Base-by-base conservation (phyloP, 1,140 invertebrate species). In the Apis dorsata region DNA sequence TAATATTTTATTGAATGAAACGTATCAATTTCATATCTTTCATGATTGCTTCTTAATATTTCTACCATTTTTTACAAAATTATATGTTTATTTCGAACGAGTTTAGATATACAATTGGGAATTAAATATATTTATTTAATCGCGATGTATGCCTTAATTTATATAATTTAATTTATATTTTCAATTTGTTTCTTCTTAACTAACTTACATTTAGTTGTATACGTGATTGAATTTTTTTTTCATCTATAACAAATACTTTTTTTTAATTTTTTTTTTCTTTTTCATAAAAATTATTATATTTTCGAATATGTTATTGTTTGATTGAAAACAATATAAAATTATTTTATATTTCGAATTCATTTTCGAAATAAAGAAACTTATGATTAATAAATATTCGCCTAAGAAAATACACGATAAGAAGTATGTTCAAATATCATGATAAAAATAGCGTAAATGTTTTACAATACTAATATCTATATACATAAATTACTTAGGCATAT, bases 81-180 rank as follows among this genome's bases (percentile, higher is more conserved):
- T 74, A 80, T 60, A 76, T 7, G 34, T 82, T 82, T 82, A 82
- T 82, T 82, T 77, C 44, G 24, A 68, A 21, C 19, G n/a, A 19
- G 53, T 34, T 21, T 81, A 49, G 19, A 66, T 62, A 75, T 44
- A 44, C 34, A 28, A 13, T 66, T 1, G 17, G 7, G 3, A 21
- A 49, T 21, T 28, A 63, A 51, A 44, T 5, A 66, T 13, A 34
- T 62, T 62, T n/a, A 70, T 21, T 66, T 28, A 78, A 49, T 8
- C 75, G 28, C 17, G 19, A 10, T 66, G n/a, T 10, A 53, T 21
- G 4, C 13, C 15, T 24, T 17, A 57, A 17, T 2, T 57, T 70
- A 7, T 44, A 44, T 44, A 24, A 24, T 24, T 24, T 24, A 24
- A 24, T 24, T 24, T 24, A 15, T n/a, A 70, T 24, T 17, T 49